phyloP scores from a whole-genome alignment of 1,140 invertebrate species.

The Asobara japonica region DNA sequence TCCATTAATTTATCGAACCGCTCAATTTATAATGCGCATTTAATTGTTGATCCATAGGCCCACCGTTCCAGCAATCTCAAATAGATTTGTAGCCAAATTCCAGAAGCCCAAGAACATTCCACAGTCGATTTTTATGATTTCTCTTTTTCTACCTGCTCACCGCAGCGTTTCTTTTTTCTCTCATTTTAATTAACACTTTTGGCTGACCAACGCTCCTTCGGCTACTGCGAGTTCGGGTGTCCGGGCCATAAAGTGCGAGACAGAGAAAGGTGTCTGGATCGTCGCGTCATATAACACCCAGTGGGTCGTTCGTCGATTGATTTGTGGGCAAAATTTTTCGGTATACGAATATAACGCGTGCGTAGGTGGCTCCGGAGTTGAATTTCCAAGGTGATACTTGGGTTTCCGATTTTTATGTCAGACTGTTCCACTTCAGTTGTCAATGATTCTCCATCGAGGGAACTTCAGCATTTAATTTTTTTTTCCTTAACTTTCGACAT shows the following conservation, averaged over 20 bases:
- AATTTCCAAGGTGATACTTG: not conserved
- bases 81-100: constrained; percentile 25
- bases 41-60: constrained; percentile 17
- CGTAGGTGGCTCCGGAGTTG: not conserved
- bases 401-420: not conserved
- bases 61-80: not conserved
- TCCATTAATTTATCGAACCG: not conserved
- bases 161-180: constrained; percentile 11
- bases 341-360: not conserved
- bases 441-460: too few relatives aligned
- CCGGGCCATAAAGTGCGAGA: not conserved
- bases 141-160: constrained; percentile 1
- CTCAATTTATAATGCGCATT: not conserved
- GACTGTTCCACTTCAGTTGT: not conserved
- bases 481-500: too few relatives aligned
- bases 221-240: not conserved
- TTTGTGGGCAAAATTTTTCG: constrained; percentile 41
- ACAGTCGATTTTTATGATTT: constrained; percentile 15
- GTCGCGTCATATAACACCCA: constrained; percentile 5
- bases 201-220: not conserved
- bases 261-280: constrained; percentile 13
- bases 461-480: too few relatives aligned
- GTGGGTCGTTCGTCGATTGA: constrained; percentile 43
- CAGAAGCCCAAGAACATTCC: constrained; percentile 24
- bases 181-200: constrained; percentile 17